phyloP scores from a whole-genome alignment of 2,888 invertebrate species.

The Erebia epiphron region DNA sequence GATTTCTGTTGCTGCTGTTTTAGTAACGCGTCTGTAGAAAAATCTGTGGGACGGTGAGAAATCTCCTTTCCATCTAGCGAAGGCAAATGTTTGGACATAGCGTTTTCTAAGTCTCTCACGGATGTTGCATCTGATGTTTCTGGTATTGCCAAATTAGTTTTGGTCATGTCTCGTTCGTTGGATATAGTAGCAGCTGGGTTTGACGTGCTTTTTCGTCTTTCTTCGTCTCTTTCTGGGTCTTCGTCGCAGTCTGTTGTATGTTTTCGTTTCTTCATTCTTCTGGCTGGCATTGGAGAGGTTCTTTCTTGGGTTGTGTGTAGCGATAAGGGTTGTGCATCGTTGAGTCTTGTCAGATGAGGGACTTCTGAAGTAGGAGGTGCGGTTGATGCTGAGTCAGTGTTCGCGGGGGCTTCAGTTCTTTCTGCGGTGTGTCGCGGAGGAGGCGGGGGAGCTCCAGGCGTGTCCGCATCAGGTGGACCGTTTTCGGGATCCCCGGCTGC shows the following conservation, averaged over 20 bases:
- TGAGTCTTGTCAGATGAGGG: constrained; percentile 73
- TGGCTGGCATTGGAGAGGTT: constrained; percentile 84
- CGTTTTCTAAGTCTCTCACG: constrained; percentile 96
- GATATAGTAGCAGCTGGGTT: constrained; percentile 71
- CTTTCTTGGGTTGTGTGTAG: constrained; percentile 70
- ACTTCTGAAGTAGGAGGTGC: constrained; percentile 75
- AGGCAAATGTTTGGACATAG: constrained; percentile 97
- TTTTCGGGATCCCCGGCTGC: constrained; percentile 92
- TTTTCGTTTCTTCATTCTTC: constrained; percentile 82
- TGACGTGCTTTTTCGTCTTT: constrained; percentile 72
- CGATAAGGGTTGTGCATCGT: constrained; percentile 70
- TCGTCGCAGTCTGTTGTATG: constrained; percentile 73
- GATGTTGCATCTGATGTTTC: constrained; percentile 83
- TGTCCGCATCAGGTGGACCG: constrained; percentile 93
- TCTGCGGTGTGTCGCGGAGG: constrained; percentile 68
- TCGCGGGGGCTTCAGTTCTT: constrained; percentile 68
- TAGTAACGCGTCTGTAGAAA: constrained; percentile 92
- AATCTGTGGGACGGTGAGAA: constrained; percentile 90
- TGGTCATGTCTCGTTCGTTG: constrained; percentile 70
- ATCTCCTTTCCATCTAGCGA: constrained; percentile 79
- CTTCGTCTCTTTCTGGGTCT: constrained; percentile 72
- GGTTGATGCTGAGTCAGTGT: constrained; percentile 68
- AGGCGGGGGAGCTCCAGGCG: constrained; percentile 69
- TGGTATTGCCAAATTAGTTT: constrained; percentile 68
- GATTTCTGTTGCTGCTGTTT: constrained; percentile 90